Evolutionary conservation across 2,888 invertebrate species (phyloP), one percentile per base, ranked within the genome.

Genomic region (Melipona bicolor): DNA sequence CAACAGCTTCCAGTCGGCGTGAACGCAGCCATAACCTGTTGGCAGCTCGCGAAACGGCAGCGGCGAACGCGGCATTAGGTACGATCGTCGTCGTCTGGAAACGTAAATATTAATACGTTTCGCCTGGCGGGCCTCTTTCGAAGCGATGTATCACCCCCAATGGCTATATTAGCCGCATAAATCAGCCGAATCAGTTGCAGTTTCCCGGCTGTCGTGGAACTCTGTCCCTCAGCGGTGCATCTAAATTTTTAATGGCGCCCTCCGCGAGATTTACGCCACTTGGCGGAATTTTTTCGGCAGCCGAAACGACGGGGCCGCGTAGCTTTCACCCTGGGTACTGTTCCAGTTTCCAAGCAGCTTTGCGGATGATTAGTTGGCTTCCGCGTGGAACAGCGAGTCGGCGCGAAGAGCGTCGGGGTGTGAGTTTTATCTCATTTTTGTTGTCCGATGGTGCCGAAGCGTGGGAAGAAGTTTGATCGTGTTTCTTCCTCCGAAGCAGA

Each of bases 81-180:
- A 52, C 73, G 64, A 72, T 68, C 59, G 43, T 43, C 43, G 43
- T 56, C 75, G 69, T 68, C 76, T 21, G 76, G 71, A 83, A 85
- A 83, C 81, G 89, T 88, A 88, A 88, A 88, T 86, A 88, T 88
- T 88, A 64, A 86, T 88, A 79, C 76, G 49, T 65, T 43, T 74
- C 52, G 59, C 43, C 21, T 24, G n/a, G 24, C 13, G 19, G 19
- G 21, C 73, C 65, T 59, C 80, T 74, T 65, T 74, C 56, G 32
- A 32, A 64, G 19, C 70, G 74, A 80, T 84, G 80, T 84, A 85
- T 85, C 85, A 71, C 52, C 19, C 2, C 70, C 77, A 85, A 84
- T 64, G 84, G 84, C 59, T 77, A 64, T 79, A 84, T 85, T 84
- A 80, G 74, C 65, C 85, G 68, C 69, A 68, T 84, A 84, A 85